Conservation (phyloP, 2,797 vertebrate genomes). For the Coluber constrictor region DNA sequence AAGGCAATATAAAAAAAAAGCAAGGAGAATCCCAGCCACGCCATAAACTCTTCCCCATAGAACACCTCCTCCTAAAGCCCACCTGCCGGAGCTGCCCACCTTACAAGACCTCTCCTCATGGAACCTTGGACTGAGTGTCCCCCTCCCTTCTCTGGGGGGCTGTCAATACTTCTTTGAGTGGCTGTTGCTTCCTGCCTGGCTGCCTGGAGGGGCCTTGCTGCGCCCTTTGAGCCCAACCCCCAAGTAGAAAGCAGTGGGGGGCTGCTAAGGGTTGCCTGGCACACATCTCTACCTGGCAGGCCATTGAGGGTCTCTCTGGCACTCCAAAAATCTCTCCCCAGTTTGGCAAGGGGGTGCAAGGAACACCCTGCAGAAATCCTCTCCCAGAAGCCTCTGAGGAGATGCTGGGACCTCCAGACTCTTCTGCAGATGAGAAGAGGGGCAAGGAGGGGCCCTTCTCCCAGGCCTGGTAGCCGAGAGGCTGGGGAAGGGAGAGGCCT, state of each 20-base stretch:
- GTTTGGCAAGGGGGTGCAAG: background rate
- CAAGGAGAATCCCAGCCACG: too few relatives aligned
- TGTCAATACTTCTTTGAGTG: too few relatives aligned
- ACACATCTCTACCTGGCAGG: background rate
- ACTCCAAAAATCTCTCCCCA: background rate
- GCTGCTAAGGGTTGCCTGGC: background rate
- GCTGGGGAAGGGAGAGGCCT: too few relatives aligned
- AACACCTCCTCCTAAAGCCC: background rate
- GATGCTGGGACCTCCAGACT: background rate
- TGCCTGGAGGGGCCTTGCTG: background rate
- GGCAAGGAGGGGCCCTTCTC: background rate
- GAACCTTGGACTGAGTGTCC: background rate
- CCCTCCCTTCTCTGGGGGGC: background rate
- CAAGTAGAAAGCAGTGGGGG: background rate
- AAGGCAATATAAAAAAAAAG: too few relatives aligned
- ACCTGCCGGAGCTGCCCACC: background rate
- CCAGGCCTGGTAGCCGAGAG: background rate
- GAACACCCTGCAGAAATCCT: background rate
- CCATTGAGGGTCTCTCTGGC: background rate
- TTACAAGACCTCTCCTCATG: background rate
- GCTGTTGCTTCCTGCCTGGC: too few relatives aligned
- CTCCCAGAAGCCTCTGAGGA: background rate
- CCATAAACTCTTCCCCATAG: too few relatives aligned
- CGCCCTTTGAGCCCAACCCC: background rate
- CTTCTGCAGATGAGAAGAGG: accelerated